A percentile compares a stretch with the other conserved stretches of the same genome.
phyloP scores from a whole-genome alignment of 2,113 vertebrate species.

The Pseudorhombus dupliciocellatus region DNA sequence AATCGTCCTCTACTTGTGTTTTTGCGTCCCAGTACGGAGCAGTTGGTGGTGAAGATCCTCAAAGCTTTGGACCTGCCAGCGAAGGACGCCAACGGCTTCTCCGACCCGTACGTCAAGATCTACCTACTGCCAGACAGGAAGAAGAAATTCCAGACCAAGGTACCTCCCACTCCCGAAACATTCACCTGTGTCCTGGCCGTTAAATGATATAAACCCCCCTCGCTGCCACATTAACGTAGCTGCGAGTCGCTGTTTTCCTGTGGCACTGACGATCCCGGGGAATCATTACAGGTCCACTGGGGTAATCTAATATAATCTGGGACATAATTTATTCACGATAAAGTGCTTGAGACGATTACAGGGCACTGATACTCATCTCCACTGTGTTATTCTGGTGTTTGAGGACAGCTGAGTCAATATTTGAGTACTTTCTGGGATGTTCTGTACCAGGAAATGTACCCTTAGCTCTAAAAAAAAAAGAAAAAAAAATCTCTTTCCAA shows the following conservation, averaged over 20 bases:
- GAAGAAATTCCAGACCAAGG: slow-evolving; percentile 94
- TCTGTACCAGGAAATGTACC: slow-evolving; percentile 40
- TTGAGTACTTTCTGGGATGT: slow-evolving; percentile 38
- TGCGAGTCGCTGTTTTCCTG: slow-evolving; percentile 3
- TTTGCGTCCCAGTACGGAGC: slow-evolving; percentile 83
- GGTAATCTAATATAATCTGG: slow-evolving; percentile 61
- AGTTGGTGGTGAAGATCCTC: slow-evolving; percentile 91
- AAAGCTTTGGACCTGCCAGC: slow-evolving; percentile 92
- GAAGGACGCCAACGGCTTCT: slow-evolving; percentile 93
- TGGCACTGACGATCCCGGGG: slow-evolving; percentile 10
- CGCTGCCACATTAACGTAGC: not conserved
- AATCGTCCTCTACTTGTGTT: slow-evolving; percentile 14
- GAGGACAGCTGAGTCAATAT: slow-evolving; percentile 56
- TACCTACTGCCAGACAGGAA: slow-evolving; percentile 95
- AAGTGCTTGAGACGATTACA: slow-evolving; percentile 29
- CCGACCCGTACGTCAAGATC: slow-evolving; percentile 94
- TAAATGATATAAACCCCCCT: not conserved
- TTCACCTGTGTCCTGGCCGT: not conserved
- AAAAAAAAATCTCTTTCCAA: slow-evolving; percentile 16
- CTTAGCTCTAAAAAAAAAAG: slow-evolving; percentile 13
- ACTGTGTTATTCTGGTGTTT: slow-evolving; percentile 43
- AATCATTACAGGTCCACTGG: slow-evolving; percentile 41
- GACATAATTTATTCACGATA: slow-evolving; percentile 53
- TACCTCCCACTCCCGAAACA: slow-evolving; percentile 24
- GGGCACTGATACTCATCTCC: slow-evolving; percentile 7